These are phyloP conservation scores for Ataeniobius toweri DNA, from an alignment of 2,797 vertebrate genomes.

Conservation along the genomic window DNA sequence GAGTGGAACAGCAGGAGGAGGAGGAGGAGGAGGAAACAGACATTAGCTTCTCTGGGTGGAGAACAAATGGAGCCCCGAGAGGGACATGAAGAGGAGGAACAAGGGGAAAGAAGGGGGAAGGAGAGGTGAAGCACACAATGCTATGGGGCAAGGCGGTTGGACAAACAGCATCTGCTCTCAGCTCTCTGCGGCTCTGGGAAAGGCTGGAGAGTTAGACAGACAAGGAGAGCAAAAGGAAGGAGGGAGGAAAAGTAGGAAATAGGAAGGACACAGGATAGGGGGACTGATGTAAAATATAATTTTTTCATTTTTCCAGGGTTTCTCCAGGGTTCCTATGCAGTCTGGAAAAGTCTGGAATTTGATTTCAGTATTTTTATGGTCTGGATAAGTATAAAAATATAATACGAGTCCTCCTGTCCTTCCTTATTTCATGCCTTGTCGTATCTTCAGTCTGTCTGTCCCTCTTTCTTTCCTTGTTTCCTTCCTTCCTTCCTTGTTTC, in stretches of 20 bases:
- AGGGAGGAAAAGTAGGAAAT: conserved; percentile 40
- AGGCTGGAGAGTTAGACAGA: conserved; percentile 66
- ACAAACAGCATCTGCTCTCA: conserved; percentile 79
- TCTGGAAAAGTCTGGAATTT: neutral
- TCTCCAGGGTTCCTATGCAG: neutral
- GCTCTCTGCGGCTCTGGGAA: conserved; percentile 73
- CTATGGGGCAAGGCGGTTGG: conserved; percentile 76
- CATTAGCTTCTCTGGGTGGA: conserved; percentile 71
- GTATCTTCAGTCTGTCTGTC: too few species aligned
- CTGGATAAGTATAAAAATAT: neutral
- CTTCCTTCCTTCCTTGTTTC: too few species aligned
- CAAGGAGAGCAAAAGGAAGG: conserved; percentile 31
- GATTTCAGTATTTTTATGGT: neutral
- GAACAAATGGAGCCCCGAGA: conserved; percentile 81
- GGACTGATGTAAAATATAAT: conserved; percentile 50
- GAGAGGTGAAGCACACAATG: conserved; percentile 83
- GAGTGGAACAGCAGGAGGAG: conserved; percentile 44
- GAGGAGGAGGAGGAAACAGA: conserved; percentile 70
- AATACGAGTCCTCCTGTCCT: neutral
- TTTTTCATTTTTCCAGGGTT: neutral
- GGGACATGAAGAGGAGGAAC: conserved; percentile 83
- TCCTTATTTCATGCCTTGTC: neutral
- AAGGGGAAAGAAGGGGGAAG: conserved; percentile 67
- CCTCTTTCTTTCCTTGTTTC: too few species aligned
- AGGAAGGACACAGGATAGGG: conserved; percentile 12